phyloP scores from a whole-genome alignment of 1,140 invertebrate species.

The Drosophila quadrilineata region DNA sequence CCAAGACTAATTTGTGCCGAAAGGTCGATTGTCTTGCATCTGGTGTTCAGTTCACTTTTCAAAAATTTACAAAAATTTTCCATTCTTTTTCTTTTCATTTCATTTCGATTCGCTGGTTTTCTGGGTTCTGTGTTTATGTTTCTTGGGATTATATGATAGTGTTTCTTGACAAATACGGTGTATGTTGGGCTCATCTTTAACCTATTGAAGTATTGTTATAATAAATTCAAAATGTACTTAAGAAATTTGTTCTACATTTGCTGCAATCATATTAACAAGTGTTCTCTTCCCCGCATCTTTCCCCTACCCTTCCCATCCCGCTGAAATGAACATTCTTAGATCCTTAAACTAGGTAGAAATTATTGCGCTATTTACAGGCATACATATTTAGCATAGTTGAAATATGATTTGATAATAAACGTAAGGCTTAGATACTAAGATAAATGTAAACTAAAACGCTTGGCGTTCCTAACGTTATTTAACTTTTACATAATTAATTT shows the following conservation, averaged over 20 bases:
- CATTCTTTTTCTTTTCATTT: conserved; percentile 26
- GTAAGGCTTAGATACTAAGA: conserved; percentile 31
- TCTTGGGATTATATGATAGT: conserved; percentile 17
- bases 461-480: conserved; percentile 66
- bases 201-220: conserved; percentile 4
- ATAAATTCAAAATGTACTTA: conserved; percentile 17
- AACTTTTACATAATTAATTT: conserved; percentile 52
- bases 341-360: conserved; percentile 18
- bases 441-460: conserved; percentile 72
- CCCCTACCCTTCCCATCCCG: not conserved
- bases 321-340: no score
- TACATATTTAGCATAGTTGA: conserved; percentile 32
- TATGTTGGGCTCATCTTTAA: conserved; percentile 6
- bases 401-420: conserved; percentile 27
- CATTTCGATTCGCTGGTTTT: conserved; percentile 3
- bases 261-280: conserved; percentile 30
- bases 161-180: conserved; percentile 32
- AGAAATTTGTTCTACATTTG: conserved; percentile 34
- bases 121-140: not conserved
- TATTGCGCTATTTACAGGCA: conserved; percentile 39
- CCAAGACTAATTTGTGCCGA: not conserved
- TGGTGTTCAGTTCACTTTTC: conserved; percentile 50
- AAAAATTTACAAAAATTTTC: conserved; percentile 73
- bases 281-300: conserved; percentile 13
- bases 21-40: not conserved